Evolutionary conservation across 2,888 invertebrate species (phyloP).

Genomic region (Spodoptera littoralis): DNA sequence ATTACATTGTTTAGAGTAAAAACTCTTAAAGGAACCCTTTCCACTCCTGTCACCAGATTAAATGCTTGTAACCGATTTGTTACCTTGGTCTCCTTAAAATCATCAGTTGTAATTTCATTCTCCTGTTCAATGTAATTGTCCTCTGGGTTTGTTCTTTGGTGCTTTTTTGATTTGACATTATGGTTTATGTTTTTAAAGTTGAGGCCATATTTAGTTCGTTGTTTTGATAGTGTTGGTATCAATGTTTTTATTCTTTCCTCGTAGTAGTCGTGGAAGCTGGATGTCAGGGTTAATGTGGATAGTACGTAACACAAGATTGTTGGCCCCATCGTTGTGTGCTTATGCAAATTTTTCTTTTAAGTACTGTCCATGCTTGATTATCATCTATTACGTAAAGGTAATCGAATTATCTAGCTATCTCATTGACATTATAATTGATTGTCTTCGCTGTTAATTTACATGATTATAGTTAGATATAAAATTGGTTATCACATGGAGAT

Average conservation of each 20-base stretch:
- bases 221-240: conserved; percentile 11
- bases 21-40: no score
- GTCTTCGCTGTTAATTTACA: no score
- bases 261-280: not conserved
- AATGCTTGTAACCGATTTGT: no score
- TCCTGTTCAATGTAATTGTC: not conserved
- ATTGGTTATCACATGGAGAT: no score
- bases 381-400: no score
- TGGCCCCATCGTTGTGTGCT: not conserved
- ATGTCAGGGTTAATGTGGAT: conserved; percentile 3
- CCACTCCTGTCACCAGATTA: no score
- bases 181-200: conserved; percentile 16
- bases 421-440: no score
- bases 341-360: no score
- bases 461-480: no score
- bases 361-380: no score
- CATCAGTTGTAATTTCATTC: not conserved
- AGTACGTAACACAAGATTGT: conserved; percentile 12
- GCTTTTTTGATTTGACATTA: not conserved
- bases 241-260: not conserved
- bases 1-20: not conserved
- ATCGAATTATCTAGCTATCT: no score
- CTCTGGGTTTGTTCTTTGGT: not conserved
- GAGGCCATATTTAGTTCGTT: conserved; percentile 14
- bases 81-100: no score